Conservation (phyloP, 2,797 vertebrate genomes). For the Numenius phaeopus region DNA sequence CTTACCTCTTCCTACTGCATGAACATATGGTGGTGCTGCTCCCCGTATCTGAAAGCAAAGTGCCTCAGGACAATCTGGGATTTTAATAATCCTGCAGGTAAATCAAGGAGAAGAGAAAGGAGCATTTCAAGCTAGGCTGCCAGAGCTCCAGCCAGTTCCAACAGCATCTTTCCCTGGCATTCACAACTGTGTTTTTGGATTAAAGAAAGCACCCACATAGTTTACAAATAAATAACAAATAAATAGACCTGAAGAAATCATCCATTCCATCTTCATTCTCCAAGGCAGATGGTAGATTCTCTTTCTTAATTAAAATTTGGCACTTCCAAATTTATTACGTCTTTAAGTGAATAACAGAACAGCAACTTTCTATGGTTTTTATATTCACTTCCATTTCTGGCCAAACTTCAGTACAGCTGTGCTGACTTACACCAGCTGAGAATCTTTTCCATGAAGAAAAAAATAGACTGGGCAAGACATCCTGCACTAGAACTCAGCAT, state of each 20-base stretch:
- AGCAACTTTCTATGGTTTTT: neutral
- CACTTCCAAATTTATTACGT: neutral
- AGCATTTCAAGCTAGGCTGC: neutral
- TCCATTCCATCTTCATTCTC: neutral
- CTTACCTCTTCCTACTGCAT: conserved; percentile 93
- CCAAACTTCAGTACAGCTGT: neutral
- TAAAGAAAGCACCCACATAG: neutral
- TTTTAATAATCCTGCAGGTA: conserved; percentile 89
- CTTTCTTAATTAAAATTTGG: neutral
- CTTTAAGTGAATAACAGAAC: neutral
- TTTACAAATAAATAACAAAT: conserved; percentile 1
- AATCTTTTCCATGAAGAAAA: neutral
- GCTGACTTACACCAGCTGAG: neutral
- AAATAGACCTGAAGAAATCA: neutral
- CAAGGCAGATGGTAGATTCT: neutral
- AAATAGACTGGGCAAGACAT: neutral
- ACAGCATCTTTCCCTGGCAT: neutral
- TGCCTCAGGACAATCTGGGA: conserved; percentile 89
- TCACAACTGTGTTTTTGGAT: neutral
- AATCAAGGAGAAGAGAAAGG: neutral
- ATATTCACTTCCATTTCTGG: neutral
- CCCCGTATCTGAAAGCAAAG: conserved; percentile 93
- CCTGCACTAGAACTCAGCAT: neutral
- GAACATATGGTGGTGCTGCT: conserved; percentile 88
- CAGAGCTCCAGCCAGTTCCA: neutral